Base-by-base conservation (phyloP, 2,888 invertebrate genomes). In the Sminthurides aquaticus region DNA sequence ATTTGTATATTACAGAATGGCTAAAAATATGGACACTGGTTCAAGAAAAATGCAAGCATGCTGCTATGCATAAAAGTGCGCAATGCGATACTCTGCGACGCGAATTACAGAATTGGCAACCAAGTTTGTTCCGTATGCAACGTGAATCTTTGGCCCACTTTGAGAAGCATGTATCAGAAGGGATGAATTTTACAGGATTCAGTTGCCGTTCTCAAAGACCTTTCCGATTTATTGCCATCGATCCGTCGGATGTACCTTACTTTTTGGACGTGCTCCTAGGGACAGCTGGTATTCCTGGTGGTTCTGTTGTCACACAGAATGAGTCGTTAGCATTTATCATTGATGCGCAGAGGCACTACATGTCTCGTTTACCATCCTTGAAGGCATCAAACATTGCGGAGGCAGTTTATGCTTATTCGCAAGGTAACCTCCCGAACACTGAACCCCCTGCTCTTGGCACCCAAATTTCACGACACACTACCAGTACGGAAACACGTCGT, bases 291-390 rank as follows among this genome's bases (percentile, higher is more conserved):
- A 15, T 27, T 49, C 48, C 48, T 5, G 55, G 55, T 25, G 28
- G 48, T 20, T 34, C 61, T 18, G 5, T 61, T 1, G 57, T 49
- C 20, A 20, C 49, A 29, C 57, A 60, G 18, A 52, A 52, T 52
- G 73, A 73, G 52, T 71, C 74, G 22, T 60, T 72, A 49, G 71
- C 69, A 5, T 72, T 72, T 58, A 69, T 74, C 20, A 72, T 74
- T 65, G 74, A 74, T 60, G 71, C 71, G 8, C 58, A 74, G 68
- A 71, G 71, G 54, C 69, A 74, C 29, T 27, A 73, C 18, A 62
- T 74, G 22, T 27, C 72, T 8, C 74, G 71, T 3, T 60, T 74
- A 15, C 28, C 66, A 8, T 67, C 70, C 2, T 73, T 74, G 24
- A 73, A 72, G 59, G 71, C 71, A 29, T 69, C 71, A 8, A 68